Base-by-base conservation (phyloP, 2,888 invertebrate genomes). In the Acanthoscelides obtectus region DNA sequence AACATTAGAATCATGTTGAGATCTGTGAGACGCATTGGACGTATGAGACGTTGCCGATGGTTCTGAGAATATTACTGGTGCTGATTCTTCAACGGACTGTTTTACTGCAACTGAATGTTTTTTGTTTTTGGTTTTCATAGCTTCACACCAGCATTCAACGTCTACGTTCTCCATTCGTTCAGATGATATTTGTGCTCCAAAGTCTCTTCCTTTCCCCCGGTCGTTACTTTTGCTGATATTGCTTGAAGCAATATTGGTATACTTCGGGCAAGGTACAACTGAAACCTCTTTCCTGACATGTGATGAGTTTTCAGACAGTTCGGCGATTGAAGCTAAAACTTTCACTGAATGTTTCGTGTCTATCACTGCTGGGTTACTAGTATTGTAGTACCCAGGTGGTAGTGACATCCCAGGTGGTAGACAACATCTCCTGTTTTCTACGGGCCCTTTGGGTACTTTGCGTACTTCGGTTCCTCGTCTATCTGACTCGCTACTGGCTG, bases 261-360 rank as follows among this genome's bases (percentile, higher is more conserved):
- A 45, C 45, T 45, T 6, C 12, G 45, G 45, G 17, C 45, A 45
- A 45, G 45, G 45, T 12, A 45, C 45, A 45, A 45, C 66, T 21
- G 66, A n/a, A n/a, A 22, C 21, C 2, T 77, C 69, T 68, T 73
- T 45, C 72, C 71, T 12, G 72, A 72, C 66, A 45, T 71, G 20
- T 5, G 74, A 27, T 0, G 78, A 78, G 4, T 75, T 66, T 71
- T 81, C 81, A 2, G 80, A 77, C 65, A 80, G 77, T 74, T 81
- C 81, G 5, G 76, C 78, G 20, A 81, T 79, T 0, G 80, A 79
- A 0, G 81, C 79, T 17, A 81, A 68, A 17, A 76, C 70, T 72
- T 79, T 80, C 77, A 78, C 76, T 0, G 80, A 77, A 0, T 77
- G 75, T 63, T 77, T 77, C 0, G 79, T 74, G 22, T 80, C 80